Percentiles rank a stretch among this genome's conserved stretches.
These are phyloP conservation scores for Oceanites oceanicus DNA, from an alignment of 2,113 vertebrate genomes.

Conservation along the genomic window DNA sequence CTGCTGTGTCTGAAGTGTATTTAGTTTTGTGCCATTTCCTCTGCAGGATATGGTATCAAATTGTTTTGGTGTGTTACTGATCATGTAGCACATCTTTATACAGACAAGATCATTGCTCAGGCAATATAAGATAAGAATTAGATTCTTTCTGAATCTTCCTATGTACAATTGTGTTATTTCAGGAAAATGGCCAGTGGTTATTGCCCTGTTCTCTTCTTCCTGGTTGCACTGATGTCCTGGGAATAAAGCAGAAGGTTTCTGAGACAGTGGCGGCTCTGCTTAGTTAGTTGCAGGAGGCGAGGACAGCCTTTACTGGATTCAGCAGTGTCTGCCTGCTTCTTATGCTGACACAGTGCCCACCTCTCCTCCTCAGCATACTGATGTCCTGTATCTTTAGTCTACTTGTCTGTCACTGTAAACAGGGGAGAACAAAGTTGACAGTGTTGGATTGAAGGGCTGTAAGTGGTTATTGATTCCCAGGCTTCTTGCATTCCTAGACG, in stretches of 20 bases:
- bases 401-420: conserved; percentile 41
- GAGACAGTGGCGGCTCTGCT: background rate
- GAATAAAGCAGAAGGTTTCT: background rate
- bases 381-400: conserved; percentile 17
- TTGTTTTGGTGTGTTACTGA: background rate
- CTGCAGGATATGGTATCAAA: background rate
- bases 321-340: background rate
- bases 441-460: conserved; percentile 60
- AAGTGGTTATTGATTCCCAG: conserved; percentile 66
- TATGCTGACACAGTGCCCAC: conserved; percentile 13
- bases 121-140: background rate
- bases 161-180: background rate
- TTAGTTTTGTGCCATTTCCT: background rate
- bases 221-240: background rate
- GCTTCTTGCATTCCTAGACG: background rate
- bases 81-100: background rate
- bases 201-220: background rate
- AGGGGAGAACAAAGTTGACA: conserved; percentile 39
- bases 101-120: background rate
- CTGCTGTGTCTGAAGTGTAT: background rate
- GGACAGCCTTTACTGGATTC: background rate
- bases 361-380: conserved; percentile 42
- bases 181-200: background rate
- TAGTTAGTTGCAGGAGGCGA: background rate
- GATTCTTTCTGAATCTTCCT: background rate